Conservation (phyloP, 2,888 invertebrate genomes). For the Drosophila nr. medialis region DNA sequence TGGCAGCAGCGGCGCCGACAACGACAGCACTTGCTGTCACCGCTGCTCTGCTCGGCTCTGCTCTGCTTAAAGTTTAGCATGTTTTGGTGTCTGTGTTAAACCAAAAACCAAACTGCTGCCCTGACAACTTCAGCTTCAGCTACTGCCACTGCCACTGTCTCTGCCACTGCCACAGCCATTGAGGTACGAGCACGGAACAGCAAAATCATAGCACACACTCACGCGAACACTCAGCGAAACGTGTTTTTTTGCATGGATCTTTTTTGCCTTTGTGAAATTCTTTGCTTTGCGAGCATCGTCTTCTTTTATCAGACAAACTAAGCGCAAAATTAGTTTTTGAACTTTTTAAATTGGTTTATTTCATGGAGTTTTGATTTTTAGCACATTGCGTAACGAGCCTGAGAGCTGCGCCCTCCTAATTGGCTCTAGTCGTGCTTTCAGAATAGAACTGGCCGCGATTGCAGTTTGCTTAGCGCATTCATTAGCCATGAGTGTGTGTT, state of each 20-base stretch:
- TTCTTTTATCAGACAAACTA: constrained; percentile 80
- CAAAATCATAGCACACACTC: constrained; percentile 43
- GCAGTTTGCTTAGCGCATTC: constrained; percentile 70
- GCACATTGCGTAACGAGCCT: constrained; percentile 75
- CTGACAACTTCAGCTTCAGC: constrained; percentile 34
- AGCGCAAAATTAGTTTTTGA: constrained; percentile 83
- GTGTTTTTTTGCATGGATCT: constrained; percentile 18
- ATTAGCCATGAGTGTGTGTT: constrained; percentile 50
- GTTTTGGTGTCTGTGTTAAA: constrained; percentile 67
- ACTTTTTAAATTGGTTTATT: constrained; percentile 82
- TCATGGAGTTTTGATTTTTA: constrained; percentile 80
- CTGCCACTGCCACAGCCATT: neutral
- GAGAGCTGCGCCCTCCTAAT: constrained; percentile 68
- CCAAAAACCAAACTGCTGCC: constrained; percentile 72
- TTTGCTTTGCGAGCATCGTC: constrained; percentile 50
- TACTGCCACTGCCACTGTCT: neutral
- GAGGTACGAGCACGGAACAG: constrained; percentile 30
- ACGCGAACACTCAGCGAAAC: constrained; percentile 34
- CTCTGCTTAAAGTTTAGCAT: constrained; percentile 69
- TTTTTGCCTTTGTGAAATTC: constrained; percentile 26
- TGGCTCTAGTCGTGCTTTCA: constrained; percentile 63
- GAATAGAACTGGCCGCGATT: constrained; percentile 23
- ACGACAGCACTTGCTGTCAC: constrained; percentile 44
- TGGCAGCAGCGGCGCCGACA: constrained; percentile 70
- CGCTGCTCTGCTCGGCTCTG: constrained; percentile 26